These are phyloP conservation scores for Ibycter americanus DNA, from an alignment of 2,797 vertebrate species.

Conservation along the genomic window DNA sequence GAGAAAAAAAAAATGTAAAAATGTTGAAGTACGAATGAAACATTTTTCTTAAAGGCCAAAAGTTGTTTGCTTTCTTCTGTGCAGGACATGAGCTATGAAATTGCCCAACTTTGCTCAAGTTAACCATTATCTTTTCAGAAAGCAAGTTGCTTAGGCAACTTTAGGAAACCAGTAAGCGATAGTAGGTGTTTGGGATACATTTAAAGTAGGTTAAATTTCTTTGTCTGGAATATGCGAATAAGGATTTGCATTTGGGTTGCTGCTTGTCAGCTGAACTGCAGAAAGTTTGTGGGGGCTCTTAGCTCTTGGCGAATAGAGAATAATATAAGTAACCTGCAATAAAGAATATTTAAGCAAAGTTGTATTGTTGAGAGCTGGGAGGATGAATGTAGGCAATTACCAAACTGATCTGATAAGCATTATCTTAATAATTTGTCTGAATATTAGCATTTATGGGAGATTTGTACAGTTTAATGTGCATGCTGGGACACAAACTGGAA, in stretches of 20 bases:
- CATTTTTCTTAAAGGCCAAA: neutral
- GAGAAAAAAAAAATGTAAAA: neutral
- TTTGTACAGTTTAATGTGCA: neutral
- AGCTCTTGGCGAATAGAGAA: neutral
- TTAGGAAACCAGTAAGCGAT: neutral
- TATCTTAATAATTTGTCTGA: neutral
- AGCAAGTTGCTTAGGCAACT: neutral
- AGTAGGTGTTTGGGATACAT: neutral
- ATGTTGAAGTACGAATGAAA: neutral
- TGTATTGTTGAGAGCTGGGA: neutral
- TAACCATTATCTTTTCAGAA: neutral
- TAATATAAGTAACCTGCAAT: neutral
- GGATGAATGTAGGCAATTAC: neutral
- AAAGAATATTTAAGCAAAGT: neutral
- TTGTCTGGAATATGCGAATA: neutral
- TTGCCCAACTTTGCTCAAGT: neutral
- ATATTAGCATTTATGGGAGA: neutral
- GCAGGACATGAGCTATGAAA: neutral
- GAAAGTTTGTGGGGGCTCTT: neutral
- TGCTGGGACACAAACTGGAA: neutral
- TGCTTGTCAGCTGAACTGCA: neutral
- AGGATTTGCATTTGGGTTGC: neutral
- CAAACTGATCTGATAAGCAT: neutral
- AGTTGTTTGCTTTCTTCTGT: neutral
- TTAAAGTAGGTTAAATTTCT: neutral